Percentiles rank a stretch among this genome's conserved stretches.
phyloP scores from a whole-genome alignment of 2,888 invertebrate genomes.

The Lagria hirta region DNA sequence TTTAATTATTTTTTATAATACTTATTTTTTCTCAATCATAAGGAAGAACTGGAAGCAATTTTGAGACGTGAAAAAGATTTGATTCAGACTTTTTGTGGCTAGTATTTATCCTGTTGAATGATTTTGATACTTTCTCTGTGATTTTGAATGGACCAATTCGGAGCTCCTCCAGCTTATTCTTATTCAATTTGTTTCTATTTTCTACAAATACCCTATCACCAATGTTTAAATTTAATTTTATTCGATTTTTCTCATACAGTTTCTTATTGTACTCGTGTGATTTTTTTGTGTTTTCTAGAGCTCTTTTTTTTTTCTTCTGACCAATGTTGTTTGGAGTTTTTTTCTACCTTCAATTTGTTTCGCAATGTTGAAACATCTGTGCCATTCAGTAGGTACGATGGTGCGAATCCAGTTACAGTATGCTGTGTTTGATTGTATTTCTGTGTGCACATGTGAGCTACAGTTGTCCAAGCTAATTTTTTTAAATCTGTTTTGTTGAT shows the following conservation, averaged over 20 bases:
- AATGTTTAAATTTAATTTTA: conserved; percentile 37
- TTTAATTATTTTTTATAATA: too few species aligned
- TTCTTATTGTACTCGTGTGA: conserved; percentile 38
- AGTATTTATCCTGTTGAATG: too few species aligned
- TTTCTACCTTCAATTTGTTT: neutral
- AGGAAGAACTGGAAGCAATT: too few species aligned
- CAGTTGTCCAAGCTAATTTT: conserved; percentile 33
- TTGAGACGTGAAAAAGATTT: too few species aligned
- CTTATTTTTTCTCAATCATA: too few species aligned
- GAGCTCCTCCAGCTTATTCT: conserved; percentile 39
- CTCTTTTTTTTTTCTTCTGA: conserved; percentile 31
- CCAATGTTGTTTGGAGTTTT: conserved; percentile 25
- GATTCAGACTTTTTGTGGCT: neutral
- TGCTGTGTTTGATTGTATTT: conserved; percentile 20
- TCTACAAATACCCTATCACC: conserved; percentile 41
- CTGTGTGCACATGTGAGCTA: conserved; percentile 35
- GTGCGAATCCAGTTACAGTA: conserved; percentile 29
- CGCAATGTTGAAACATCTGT: neutral
- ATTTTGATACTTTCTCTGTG: too few species aligned
- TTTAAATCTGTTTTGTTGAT: conserved; percentile 30
- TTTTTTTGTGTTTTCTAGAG: conserved; percentile 34
- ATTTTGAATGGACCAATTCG: conserved; percentile 37
- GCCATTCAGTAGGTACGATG: conserved; percentile 37
- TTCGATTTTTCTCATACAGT: conserved; percentile 37
- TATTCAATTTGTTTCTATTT: too few species aligned